Evolutionary conservation across 2,888 invertebrate species (phyloP), one percentile per base, ranked within the genome.

Genomic region (Eristalinus aeneus): DNA sequence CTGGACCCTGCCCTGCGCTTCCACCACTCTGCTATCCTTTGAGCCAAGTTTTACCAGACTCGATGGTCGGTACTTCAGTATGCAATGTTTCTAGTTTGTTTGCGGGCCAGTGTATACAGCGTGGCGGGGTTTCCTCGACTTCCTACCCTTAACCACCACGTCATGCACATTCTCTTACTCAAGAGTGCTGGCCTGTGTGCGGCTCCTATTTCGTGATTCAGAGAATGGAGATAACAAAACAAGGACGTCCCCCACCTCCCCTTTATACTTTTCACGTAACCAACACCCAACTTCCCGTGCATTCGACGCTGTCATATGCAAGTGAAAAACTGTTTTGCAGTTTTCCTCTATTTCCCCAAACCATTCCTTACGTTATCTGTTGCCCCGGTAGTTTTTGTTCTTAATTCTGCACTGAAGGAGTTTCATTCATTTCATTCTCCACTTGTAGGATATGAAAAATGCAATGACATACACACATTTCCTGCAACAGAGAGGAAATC

Each of bases 291-390:
- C 2, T 5, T 27, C 5, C 36, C 60, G 58, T 69, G 69, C 69
- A 69, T 69, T 69, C 69, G 69, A 60, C 58, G 58, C 69, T 69
- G 69, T 60, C 69, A 69, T 39, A 69, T 39, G 58, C 58, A 69
- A 69, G 69, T 69, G 69, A 60, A 60, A 69, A 69, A 69, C 36
- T 63, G 16, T 69, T 58, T 54, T 22, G 22, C 20, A 22, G 22
- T 68, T 36, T 56, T 54, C 22, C 54, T 34, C 11, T 46, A 12
- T n/a, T 3, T 32, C 20, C 32, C 11, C 10, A 27, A 27, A 27
- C 22, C 11, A 0, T 56, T 11, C 5, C 53, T 1, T 53, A 2
- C 53, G 27, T 27, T n/a, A n/a, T n/a, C n/a, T n/a, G n/a, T n/a
- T n/a, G n/a, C n/a, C n/a, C n/a, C n/a, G n/a, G n/a, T n/a, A n/a